phyloP scores from a whole-genome alignment of 2,113 vertebrate genomes.

The Uropsilus gracilis region DNA sequence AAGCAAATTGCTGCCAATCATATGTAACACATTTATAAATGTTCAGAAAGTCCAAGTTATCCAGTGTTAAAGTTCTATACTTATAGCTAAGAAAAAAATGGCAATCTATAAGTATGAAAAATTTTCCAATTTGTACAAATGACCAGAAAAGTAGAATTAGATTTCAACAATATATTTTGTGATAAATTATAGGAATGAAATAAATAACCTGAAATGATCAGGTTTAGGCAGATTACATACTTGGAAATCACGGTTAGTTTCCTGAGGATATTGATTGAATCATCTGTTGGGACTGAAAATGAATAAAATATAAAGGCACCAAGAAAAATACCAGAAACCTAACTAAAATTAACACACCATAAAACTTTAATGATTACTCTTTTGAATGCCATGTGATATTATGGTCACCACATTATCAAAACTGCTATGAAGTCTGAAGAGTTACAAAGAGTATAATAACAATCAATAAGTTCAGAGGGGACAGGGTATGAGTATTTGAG shows the following conservation, averaged over 20 bases:
- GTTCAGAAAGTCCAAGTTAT: constrained; percentile 8
- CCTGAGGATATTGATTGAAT: neutral
- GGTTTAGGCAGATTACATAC: neutral
- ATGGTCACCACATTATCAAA: neutral
- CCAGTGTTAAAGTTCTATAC: neutral
- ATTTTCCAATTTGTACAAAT: constrained; percentile 22
- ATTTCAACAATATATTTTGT: constrained; percentile 36
- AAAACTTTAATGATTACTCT: neutral
- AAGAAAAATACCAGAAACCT: neutral
- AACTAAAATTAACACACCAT: neutral
- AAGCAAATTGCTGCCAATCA: constrained; percentile 3
- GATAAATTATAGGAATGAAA: constrained; percentile 32
- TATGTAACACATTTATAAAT: constrained; percentile 32
- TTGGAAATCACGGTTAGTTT: neutral
- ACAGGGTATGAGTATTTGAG: neutral
- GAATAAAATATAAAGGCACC: constrained; percentile 15
- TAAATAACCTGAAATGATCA: neutral
- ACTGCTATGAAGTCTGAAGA: constrained; percentile 18
- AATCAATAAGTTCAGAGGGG: neutral
- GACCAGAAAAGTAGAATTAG: constrained; percentile 19
- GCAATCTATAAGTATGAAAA: constrained; percentile 12
- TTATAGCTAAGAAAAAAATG: neutral
- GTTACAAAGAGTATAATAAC: neutral
- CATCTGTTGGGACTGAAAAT: neutral
- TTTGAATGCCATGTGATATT: neutral